Base-by-base conservation (phyloP, 2,113 vertebrate species). In the Eira barbara region DNA sequence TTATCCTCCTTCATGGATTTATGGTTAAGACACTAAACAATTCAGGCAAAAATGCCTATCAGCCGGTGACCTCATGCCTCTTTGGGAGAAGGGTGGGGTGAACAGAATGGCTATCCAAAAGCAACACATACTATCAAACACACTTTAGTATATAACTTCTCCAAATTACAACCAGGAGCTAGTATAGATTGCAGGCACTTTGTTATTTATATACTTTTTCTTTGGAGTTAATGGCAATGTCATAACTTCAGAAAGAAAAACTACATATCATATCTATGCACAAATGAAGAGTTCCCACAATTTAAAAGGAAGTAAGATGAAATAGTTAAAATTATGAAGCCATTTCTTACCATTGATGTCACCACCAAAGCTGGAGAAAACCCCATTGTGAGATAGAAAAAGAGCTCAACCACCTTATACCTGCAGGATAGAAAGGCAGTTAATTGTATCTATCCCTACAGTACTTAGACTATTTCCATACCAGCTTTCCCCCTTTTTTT, bases 361-460 rank as follows among this genome's bases (percentile, higher is more conserved):
- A 99, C 99, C n/a, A 99, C 99, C 82, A 99, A 99, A 61, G 99
- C 99, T 45, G 99, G 99, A 97, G 99, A 99, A 98, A 99, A 99
- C 61, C 99, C 99, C 99, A 99, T 99, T 0, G 99, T 99, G 98
- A 99, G 97, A 97, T 99, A 99, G 99, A 99, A 99, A 98, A 99
- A 99, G 97, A 99, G 99, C 97, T 99, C 99, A 27, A 99, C 99
- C 27, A 99, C 98, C 98, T 99, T 99, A 98, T 99, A 99, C 99
- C 99, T 99, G 98, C 8, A 97, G 97, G 82, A 97, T 25, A 47
- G 95, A 97, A 94, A 90, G 29, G 76, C n/a, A 49, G 45, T 91
- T 79, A 57, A 83, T 23, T 29, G 31, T 85, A 87, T 23, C 36
- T 59, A 74, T 49, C 86, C 91, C 42, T 82, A 89, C 36, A 88